Base-by-base conservation (phyloP, 2,113 vertebrate species). In the Proterorhinus semilunaris region DNA sequence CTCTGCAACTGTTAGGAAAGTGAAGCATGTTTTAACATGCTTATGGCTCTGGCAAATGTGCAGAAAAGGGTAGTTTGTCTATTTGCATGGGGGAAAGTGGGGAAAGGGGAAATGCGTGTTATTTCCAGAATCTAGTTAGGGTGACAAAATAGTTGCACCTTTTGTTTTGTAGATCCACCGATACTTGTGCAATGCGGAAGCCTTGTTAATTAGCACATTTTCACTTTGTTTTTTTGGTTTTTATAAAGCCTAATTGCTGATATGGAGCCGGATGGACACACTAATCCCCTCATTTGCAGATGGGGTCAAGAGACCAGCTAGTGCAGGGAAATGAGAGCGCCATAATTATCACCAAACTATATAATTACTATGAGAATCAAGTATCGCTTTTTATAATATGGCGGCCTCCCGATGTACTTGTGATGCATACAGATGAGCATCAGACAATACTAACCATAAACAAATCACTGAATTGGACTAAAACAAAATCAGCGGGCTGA, bases 241-340 rank as follows among this genome's bases (percentile, higher is more conserved):
- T n/a, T n/a, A 61, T 61, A 61, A 61, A 61, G 15, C 58, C 15
- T 61, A 61, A 61, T 61, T 45, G 58, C 58, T 44, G 58, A 61
- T 61, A 61, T 45, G 58, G 58, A 61, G 68, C 50, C 64, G 68
- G 80, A 69, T 65, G 15, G 27, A 64, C 53, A 62, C 50, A 17
- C 74, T 8, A 66, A 66, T 71, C 62, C 58, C 53, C 65, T 78
- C 76, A 16, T 50, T 64, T 51, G 65, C 71, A 52, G 54, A 2
- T 15, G 46, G 13, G 51, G 54, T 71, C 47, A 66, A 65, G 52
- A 68, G 55, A 68, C 42, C 68, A 69, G 65, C 54, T 7, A 17
- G 71, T 65, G 74, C 45, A 66, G 49, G 70, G 61, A 71, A 70
- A 78, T 65, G n/a, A 64, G 17, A 69, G 17, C 17, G 16, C 53